phyloP scores from a whole-genome alignment of 2,113 vertebrate species.

The Aplodontia rufa region DNA sequence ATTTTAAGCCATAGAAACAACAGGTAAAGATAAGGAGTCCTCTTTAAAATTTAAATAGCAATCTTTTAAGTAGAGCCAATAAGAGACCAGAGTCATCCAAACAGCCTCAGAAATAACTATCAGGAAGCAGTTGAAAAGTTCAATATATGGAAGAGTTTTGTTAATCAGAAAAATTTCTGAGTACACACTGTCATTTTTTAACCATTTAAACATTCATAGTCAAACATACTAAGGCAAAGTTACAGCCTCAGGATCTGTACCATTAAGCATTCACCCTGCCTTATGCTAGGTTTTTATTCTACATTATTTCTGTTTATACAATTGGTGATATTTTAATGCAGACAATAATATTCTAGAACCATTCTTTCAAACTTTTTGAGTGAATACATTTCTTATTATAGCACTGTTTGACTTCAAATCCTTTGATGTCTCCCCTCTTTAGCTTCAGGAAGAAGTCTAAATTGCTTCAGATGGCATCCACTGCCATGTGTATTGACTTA shows the following conservation, averaged over 20 bases:
- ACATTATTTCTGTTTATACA: not conserved
- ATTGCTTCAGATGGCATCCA: not conserved
- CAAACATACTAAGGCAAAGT: not conserved
- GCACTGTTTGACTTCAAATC: not conserved
- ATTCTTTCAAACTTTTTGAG: not conserved
- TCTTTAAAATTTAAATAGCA: conserved; percentile 44
- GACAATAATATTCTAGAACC: not conserved
- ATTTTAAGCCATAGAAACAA: conserved; percentile 32
- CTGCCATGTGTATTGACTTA: not conserved
- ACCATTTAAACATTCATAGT: not conserved
- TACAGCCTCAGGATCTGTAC: not conserved
- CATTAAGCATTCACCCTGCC: not conserved
- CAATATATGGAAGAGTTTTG: not conserved
- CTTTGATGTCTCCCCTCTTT: not conserved
- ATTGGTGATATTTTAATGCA: not conserved
- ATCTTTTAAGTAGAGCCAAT: conserved; percentile 1
- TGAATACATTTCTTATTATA: conserved; percentile 1
- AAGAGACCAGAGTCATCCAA: not conserved
- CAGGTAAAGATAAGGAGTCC: conserved; percentile 10
- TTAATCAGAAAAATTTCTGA: conserved; percentile 4
- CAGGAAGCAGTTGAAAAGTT: not conserved
- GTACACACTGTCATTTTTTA: not conserved
- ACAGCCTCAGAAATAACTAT: conserved; percentile 24
- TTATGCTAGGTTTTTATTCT: not conserved
- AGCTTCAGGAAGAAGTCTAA: not conserved